Base-by-base conservation (phyloP, 2,113 vertebrate species). In the Motacilla alba region DNA sequence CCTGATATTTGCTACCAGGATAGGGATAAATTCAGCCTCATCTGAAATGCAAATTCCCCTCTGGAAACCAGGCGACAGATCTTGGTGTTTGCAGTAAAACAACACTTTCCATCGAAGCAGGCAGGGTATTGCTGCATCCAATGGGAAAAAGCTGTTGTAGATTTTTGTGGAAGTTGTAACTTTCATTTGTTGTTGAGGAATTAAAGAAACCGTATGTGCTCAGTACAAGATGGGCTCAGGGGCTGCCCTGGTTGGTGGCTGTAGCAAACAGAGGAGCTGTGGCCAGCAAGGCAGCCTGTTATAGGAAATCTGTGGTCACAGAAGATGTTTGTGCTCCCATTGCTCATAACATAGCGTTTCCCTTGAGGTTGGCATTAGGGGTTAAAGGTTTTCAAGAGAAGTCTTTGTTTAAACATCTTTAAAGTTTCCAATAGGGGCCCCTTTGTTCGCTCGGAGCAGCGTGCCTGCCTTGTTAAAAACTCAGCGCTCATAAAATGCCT, bases 371-470 rank as follows among this genome's bases (percentile, higher is more conserved):
- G 96, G 93, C 87, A 77, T 80, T 39, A 92, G 90, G 95, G 94
- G 93, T 96, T 96, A 92, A 95, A 94, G 84, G 94, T 94, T 97
- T 95, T 94, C 75, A 96, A 94, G 92, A 94, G 93, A 87, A 93
- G 52, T 55, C 83, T 97, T 96, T 96, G 93, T 96, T 94, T 93
- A 93, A 94, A 91, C 58, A 68, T 83, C 96, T 93, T 94, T 88
- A 90, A 91, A 76, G 78, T 94, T 95, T 96, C 91, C 92, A 96
- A 92, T 91, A 97, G 94, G 94, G 87, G 79, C 87, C 90, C 47
- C 95, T 97, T 93, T 95, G 93, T 97, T 96, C 46, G 0, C 83
- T 91, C 73, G 2, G 64, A 94, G 87, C 90, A 68, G 81, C 7
- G 26, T 70, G 82, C 93, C 94, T 94, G 92, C 88, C 94, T 64